Percentiles rank a stretch among this genome's conserved stretches.
Evolutionary conservation across 2,797 vertebrate genomes (phyloP).

Genomic region (Florisuga fusca): DNA sequence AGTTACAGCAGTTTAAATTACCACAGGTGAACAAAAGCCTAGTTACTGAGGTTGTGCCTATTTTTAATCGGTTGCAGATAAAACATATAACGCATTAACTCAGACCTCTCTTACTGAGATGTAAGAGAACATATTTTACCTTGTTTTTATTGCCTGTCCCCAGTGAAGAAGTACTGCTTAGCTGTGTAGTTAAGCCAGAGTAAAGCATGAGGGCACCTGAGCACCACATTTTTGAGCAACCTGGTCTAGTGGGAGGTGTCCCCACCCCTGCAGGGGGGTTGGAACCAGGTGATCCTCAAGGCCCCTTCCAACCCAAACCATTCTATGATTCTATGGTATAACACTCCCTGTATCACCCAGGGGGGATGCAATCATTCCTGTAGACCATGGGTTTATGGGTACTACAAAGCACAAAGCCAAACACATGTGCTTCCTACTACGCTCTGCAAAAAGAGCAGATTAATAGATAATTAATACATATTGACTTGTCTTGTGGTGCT

Average conservation of each 20-base stretch:
- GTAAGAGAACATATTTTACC: background rate
- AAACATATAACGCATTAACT: background rate
- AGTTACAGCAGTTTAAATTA: background rate
- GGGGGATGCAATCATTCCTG: background rate
- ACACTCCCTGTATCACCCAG: background rate
- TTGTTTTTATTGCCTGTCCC: background rate
- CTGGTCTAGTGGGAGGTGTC: no score
- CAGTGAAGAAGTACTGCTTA: background rate
- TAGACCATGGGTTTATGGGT: background rate
- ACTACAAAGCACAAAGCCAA: background rate
- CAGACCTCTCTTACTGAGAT: background rate
- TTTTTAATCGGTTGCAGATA: background rate
- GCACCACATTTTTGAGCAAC: no score
- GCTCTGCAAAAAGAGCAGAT: background rate
- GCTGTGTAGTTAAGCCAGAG: background rate
- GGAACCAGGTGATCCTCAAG: no score
- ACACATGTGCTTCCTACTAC: background rate
- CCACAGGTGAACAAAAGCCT: background rate
- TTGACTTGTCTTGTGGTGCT: background rate
- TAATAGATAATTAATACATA: conserved; percentile 40
- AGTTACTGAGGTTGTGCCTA: background rate
- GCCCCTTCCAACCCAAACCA: no score
- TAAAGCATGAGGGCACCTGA: background rate
- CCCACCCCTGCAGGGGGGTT: no score
- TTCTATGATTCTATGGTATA: no score